Evolutionary conservation across 2,113 vertebrate genomes (phyloP).

Genomic region (Scophthalmus maximus): DNA sequence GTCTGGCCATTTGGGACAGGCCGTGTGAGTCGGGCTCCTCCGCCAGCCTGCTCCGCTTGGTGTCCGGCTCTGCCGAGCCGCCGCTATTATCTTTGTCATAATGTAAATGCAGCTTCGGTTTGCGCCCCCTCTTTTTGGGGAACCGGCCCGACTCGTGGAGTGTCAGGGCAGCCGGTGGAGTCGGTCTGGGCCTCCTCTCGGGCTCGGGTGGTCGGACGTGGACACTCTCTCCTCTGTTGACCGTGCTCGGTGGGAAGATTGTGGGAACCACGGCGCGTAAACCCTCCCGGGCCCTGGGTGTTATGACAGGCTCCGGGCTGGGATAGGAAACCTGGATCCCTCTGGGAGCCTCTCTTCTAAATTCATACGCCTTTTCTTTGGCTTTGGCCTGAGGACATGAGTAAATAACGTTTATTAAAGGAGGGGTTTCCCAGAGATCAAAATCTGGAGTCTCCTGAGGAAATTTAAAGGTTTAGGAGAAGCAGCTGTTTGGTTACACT

Average conservation of each 20-base stretch:
- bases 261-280: slow-evolving; percentile 90
- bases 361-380: slow-evolving; percentile 93
- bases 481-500: slow-evolving; percentile 13
- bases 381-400: slow-evolving; percentile 85
- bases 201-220: slow-evolving; percentile 62
- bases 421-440: neutral
- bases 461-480: slow-evolving; percentile 32
- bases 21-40: slow-evolving; percentile 82
- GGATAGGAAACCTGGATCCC: slow-evolving; percentile 91
- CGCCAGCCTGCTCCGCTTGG: slow-evolving; percentile 77
- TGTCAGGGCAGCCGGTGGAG: slow-evolving; percentile 7
- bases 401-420: slow-evolving; percentile 5
- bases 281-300: slow-evolving; percentile 92
- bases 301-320: slow-evolving; percentile 88
- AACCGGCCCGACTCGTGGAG: slow-evolving; percentile 51
- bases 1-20: slow-evolving; percentile 52
- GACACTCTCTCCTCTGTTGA: slow-evolving; percentile 87
- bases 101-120: slow-evolving; percentile 82
- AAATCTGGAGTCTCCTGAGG: neutral
- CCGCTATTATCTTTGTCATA: slow-evolving; percentile 74
- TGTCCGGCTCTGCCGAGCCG: slow-evolving; percentile 67
- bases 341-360: slow-evolving; percentile 88
- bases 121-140: slow-evolving; percentile 91
- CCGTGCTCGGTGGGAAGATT: slow-evolving; percentile 83
- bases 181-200: slow-evolving; percentile 63